Base-by-base conservation (phyloP, 2,113 vertebrate genomes). In the Spea bombifrons region DNA sequence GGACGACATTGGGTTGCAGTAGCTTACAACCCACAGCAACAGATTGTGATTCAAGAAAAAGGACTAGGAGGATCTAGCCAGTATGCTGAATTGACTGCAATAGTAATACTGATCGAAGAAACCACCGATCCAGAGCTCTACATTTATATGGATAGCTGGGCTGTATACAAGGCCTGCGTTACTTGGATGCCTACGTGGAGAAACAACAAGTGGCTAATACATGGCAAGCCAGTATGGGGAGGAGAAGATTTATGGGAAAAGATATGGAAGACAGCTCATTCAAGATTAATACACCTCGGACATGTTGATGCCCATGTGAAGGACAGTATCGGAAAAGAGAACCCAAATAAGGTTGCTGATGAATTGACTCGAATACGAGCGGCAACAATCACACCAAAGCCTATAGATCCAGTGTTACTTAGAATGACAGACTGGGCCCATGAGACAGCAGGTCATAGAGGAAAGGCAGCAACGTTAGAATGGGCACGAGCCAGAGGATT, bases 11-110 rank as follows among this genome's bases (percentile, higher is more conserved):
- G 59, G 59, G 13, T n/a, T n/a, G n/a, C n/a, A n/a, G n/a, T 55
- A 55, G 52, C 52, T 7, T 55, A 55, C 52, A 55, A 55, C 13
- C 59, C 59, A 5, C 59, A 63, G 9, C 59, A 63, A 63, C 5
- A 63, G 13, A 63, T 16, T 63, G 59, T 63, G n/a, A 63, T 63
- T 63, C 59, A 63, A 63, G 59, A 63, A 8, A 52, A 63, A 15
- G 52, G 52, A 55, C 7, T 55, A 55, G 52, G 52, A 55, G 52
- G 52, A 55, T 55, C 52, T 55, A 55, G 52, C 7, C 6, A 55
- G 52, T 55, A 55, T 55, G 52, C 52, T 55, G 52, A 55, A 55
- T 7, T 55, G 52, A 55, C 6, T 7, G 6, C 52, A 7, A 6
- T 55, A 55, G 7, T 55, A 6, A 55, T 55, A 55, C 52, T 55